These are phyloP conservation scores for Platalea minor DNA, from an alignment of 2,797 vertebrate genomes.

Conservation along the genomic window DNA sequence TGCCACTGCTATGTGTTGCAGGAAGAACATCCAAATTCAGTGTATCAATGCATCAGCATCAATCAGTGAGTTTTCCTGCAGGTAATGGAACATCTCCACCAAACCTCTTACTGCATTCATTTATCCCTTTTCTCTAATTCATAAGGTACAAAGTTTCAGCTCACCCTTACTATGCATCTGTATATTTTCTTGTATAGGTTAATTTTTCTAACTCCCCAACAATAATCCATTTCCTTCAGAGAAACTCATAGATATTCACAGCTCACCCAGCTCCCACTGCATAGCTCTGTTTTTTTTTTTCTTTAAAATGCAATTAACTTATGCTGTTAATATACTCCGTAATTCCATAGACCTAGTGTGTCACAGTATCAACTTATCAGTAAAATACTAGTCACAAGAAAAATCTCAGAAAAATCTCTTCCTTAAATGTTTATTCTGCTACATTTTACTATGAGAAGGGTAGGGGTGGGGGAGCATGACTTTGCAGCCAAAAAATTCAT, in stretches of 20 bases:
- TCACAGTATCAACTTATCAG: background rate
- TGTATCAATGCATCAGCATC: background rate
- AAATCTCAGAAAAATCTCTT: background rate
- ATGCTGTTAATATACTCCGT: background rate
- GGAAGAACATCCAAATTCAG: background rate
- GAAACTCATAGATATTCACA: background rate
- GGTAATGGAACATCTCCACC: background rate
- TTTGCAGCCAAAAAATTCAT: background rate
- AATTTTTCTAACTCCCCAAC: background rate
- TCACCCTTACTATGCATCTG: background rate
- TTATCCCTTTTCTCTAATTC: background rate
- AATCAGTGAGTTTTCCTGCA: background rate
- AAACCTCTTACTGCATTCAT: background rate
- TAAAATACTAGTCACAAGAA: background rate
- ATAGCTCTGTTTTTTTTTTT: background rate
- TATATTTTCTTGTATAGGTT: accelerated
- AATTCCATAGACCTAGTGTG: background rate
- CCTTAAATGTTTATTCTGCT: background rate
- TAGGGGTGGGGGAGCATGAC: background rate
- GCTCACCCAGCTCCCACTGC: background rate
- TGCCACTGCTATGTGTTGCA: background rate
- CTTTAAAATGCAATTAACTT: background rate
- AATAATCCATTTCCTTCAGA: background rate
- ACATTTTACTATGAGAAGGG: background rate
- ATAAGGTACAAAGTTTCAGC: background rate